phyloP scores from a whole-genome alignment of 2,113 vertebrate species.

The Helogale parvula region DNA sequence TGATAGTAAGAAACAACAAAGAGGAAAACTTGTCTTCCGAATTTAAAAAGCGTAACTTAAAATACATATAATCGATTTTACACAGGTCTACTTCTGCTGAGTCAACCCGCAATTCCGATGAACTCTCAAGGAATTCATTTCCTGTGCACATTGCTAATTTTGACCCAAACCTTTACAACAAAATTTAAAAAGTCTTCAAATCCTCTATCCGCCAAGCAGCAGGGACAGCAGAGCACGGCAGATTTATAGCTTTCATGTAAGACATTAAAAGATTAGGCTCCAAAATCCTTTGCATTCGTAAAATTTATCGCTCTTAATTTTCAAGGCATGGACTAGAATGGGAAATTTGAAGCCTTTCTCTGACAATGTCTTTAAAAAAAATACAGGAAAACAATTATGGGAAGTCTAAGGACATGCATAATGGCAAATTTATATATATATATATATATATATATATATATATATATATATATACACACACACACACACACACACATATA shows the following conservation, averaged over 20 bases:
- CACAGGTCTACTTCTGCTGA: not conserved
- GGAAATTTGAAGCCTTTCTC: not conserved
- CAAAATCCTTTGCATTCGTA: not conserved
- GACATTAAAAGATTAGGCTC: not conserved
- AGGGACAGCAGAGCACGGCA: rapidly evolving
- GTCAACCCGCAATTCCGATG: not conserved
- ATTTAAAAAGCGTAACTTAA: not conserved
- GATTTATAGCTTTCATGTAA: not conserved
- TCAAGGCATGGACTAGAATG: not conserved
- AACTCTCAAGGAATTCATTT: not conserved
- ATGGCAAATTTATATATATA: too few species aligned
- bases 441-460: too few species aligned
- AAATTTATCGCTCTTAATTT: too few species aligned
- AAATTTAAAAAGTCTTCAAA: not conserved
- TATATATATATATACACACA: too few species aligned
- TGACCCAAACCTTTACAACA: not conserved
- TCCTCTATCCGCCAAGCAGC: not conserved
- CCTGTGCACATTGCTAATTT: not conserved
- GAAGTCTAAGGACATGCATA: not conserved
- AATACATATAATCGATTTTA: not conserved
- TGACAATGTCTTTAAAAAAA: not conserved
- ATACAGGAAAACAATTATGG: not conserved
- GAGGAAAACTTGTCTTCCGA: not conserved
- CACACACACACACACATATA: too few species aligned
- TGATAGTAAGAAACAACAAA: not conserved